Evolutionary conservation across 2,888 invertebrate species (phyloP), one percentile per base, ranked within the genome.

Genomic region (Pollenia griseotomentosa): DNA sequence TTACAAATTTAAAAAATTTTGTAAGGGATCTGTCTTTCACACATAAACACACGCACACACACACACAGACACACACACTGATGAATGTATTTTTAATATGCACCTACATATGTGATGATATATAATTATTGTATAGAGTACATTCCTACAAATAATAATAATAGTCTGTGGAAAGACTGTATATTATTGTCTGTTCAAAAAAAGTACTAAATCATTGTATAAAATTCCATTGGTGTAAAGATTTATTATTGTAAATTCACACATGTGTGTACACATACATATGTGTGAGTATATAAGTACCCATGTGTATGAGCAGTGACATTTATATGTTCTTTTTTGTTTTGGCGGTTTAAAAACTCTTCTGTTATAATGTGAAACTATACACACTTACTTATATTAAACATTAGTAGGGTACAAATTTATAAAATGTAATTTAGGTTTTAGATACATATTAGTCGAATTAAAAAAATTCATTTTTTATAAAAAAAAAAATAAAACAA

Each of bases 191-290:
- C 53, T 80, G 1, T 33, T 33, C 12, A 11, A 8, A 48, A 44
- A 46, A 65, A 10, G 10, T 44, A 63, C 40, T 71, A 83, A 83
- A 77, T 77, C 71, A 83, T 77, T 63, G 42, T 16, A 11, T 71
- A 55, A 40, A 79, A 77, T 83, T 83, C 77, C 70, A 55, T 19
- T 65, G 48, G 48, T 57, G 59, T 16, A 66, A 73, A 65, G 65
- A 83, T 83, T 78, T 71, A 78, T 78, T 83, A 42, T 75, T 70
- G 51, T 61, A 59, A 51, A 40, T 23, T 78, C 11, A n/a, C n/a
- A 16, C 44, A 14, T 42, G 14, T 40, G 10, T n/a, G 9, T 33
- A 51, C 51, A 6, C 23, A 1, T 12, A 10, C 2, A 14, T 42
- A 10, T 55, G 16, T 55, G 11, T 44, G 23, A n/a, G 9, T 5